phyloP scores from a whole-genome alignment of 2,113 vertebrate genomes.

The Notothenia rossii region DNA sequence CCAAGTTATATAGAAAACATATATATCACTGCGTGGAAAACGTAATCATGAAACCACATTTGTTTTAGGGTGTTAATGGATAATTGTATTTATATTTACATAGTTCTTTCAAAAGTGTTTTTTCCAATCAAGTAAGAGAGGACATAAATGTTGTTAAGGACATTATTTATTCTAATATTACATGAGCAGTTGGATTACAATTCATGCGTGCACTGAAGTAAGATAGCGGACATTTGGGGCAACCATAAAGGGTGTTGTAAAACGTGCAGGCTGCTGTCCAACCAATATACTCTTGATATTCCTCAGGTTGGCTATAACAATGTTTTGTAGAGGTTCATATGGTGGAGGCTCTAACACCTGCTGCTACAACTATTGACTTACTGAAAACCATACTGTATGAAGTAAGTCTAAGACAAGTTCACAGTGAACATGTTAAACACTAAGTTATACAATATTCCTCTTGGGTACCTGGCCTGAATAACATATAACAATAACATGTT shows the following conservation, averaged over 20 bases:
- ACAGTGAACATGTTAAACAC: constrained; percentile 20
- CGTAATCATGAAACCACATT: constrained; percentile 44
- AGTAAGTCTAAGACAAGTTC: constrained; percentile 16
- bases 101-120: constrained; percentile 17
- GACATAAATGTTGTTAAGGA: not conserved
- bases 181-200: constrained; percentile 25
- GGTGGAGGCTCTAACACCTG: constrained; percentile 9
- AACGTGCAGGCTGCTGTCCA: constrained; percentile 20
- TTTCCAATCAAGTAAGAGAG: constrained; percentile 29
- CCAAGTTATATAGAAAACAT: constrained; percentile 39
- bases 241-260: constrained; percentile 40
- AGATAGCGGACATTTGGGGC: constrained; percentile 24
- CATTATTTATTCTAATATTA: not conserved
- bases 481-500: constrained; percentile 47
- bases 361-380: not conserved
- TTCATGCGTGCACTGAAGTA: constrained; percentile 34
- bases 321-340: constrained; percentile 30
- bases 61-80: constrained; percentile 19
- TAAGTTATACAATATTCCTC: constrained; percentile 24
- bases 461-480: constrained; percentile 28
- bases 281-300: constrained; percentile 43
- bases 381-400: constrained; percentile 12
- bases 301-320: constrained; percentile 31
- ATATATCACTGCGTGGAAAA: constrained; percentile 52
- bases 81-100: constrained; percentile 5